Evolutionary conservation across 2,113 vertebrate genomes (phyloP).

Genomic region (Myotis brandtii): DNA sequence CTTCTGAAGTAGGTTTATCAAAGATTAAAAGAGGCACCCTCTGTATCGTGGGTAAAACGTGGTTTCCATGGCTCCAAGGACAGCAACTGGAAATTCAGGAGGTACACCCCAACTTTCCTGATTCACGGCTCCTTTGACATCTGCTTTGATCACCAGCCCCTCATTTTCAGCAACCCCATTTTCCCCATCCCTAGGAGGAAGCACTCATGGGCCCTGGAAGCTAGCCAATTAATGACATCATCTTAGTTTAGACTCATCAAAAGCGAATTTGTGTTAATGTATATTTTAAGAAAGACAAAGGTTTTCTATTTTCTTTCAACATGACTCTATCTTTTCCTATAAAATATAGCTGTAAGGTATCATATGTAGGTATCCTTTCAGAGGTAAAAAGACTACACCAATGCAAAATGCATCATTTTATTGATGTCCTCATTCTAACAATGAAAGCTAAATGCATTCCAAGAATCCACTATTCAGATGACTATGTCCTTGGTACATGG

Average conservation of each 20-base stretch:
- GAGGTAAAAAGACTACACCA: constrained; percentile 7
- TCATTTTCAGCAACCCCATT: neutral
- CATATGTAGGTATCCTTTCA: neutral
- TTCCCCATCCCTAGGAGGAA: neutral
- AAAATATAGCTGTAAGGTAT: neutral
- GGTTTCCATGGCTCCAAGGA: neutral
- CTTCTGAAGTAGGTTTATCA: neutral
- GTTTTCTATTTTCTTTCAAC: constrained; percentile 14
- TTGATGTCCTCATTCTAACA: neutral
- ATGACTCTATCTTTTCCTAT: neutral
- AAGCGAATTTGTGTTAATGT: constrained; percentile 21
- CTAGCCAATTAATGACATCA: neutral
- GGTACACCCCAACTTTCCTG: neutral
- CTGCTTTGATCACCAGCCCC: neutral
- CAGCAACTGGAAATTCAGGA: neutral
- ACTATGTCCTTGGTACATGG: neutral
- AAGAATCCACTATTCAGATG: neutral
- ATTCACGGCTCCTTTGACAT: neutral
- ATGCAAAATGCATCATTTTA: constrained; percentile 20
- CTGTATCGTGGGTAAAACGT: neutral
- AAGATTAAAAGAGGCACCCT: neutral
- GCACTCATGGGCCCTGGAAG: neutral
- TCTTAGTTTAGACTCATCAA: constrained; percentile 26
- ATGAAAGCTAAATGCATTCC: neutral
- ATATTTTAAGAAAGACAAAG: constrained; percentile 11